Conservation (phyloP, 2,888 invertebrate species). For the Ichneumon xanthorius region DNA sequence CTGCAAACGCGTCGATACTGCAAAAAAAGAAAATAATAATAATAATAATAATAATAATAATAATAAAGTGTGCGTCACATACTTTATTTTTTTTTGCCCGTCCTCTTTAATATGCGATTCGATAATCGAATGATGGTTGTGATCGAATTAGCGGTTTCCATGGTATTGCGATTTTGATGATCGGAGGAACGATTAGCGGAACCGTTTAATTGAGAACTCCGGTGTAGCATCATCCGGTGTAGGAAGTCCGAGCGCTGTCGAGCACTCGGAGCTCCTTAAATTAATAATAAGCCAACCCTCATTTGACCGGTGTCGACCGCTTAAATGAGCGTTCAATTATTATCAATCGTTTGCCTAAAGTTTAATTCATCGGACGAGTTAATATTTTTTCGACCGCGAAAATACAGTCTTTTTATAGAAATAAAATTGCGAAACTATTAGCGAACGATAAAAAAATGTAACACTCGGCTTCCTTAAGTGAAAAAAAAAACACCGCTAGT, state of each 20-base stretch:
- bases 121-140: conserved; percentile 57
- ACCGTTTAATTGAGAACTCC: not conserved
- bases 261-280: too few relatives aligned
- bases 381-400: not conserved
- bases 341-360: not conserved
- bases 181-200: not conserved
- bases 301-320: too few relatives aligned
- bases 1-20: not conserved
- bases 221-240: too few relatives aligned
- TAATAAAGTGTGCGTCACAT: not conserved
- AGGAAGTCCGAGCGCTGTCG: too few relatives aligned
- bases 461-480: too few relatives aligned
- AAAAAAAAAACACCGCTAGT: too few relatives aligned
- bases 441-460: too few relatives aligned
- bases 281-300: too few relatives aligned
- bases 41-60: too few relatives aligned
- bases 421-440: too few relatives aligned
- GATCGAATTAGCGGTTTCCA: conserved; percentile 49
- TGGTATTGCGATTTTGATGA: not conserved
- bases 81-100: not conserved
- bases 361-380: not conserved
- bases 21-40: not conserved
- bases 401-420: too few relatives aligned
- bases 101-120: conserved; percentile 42
- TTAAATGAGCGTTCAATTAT: too few relatives aligned